Conservation (phyloP, 2,888 invertebrate species). For the Callinectes sapidus region DNA sequence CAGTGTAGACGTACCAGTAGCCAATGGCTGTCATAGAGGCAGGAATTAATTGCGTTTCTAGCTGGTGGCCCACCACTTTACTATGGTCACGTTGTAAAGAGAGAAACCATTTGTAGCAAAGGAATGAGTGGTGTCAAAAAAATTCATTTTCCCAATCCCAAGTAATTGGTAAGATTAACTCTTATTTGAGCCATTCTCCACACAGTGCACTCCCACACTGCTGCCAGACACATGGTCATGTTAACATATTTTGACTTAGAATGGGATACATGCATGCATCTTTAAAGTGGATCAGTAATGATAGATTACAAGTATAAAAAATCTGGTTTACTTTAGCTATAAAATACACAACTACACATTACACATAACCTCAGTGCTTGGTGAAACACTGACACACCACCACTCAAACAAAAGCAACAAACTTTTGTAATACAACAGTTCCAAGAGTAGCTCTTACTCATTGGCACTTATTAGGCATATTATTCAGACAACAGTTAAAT, state of each 20-base stretch:
- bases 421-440: neutral
- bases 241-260: neutral
- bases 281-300: neutral
- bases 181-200: no score
- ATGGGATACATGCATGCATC: neutral
- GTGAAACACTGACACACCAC: slow-evolving; percentile 24
- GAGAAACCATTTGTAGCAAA: no score
- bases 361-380: slow-evolving; percentile 33
- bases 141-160: no score
- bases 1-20: no score
- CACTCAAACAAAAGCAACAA: neutral
- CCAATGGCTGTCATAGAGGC: no score
- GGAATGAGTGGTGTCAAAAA: no score
- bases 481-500: slow-evolving; percentile 27
- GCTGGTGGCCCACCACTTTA: no score
- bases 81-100: no score
- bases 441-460: slow-evolving; percentile 2
- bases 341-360: slow-evolving; percentile 62
- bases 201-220: no score
- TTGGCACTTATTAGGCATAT: slow-evolving; percentile 37
- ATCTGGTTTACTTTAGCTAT: slow-evolving; percentile 62
- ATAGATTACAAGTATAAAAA: slow-evolving; percentile 27
- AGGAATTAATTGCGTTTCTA: no score
- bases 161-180: no score
- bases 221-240: no score